Evolutionary conservation across 2,888 invertebrate species (phyloP), one percentile per base, ranked within the genome.

Genomic region (Cosmia trapezina): DNA sequence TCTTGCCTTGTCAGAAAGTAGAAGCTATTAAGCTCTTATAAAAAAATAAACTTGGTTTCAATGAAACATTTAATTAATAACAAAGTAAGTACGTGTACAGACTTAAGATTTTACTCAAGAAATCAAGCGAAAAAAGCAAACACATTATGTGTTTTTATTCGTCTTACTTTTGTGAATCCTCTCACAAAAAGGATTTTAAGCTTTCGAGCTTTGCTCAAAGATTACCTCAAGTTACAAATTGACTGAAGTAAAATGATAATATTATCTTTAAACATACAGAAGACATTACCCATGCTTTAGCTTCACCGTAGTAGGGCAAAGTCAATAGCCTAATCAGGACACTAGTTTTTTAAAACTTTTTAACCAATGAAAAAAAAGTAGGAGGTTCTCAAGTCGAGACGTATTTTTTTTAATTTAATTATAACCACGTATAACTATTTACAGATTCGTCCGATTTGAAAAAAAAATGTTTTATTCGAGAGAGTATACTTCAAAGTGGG

Each of bases 171-270:
- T 53, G 47, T 53, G 49, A 59, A 67, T 67, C 12, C 22, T 49
- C 67, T 72, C 66, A 28, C 28, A 63, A 67, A 67, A 72, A 51
- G 28, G 37, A 37, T 63, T 72, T 63, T 54, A 67, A 63, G 66
- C 66, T 63, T 14, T 22, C 6, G 59, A 64, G 63, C 33, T 65
- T 60, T 19, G 53, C 73, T 59, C 45, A 7, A 56, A 33, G 28
- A 49, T 49, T 75, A 73, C 14, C 45, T 17, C 28, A 51, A 70
- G 19, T 70, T 61, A 6, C 8, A 28, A 76, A 61, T 61, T 54
- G 49, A 41, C 45, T 69, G 14, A 57, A 37, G 19, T 17, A 37
- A 63, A 22, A 62, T 51, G 28, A 53, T 49, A 70, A 54, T 28
- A 7, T 43, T 68, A 12, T 19, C 7, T 51, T 59, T 19, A 17